Percentiles rank a stretch among this genome's conserved stretches.
Conservation (phyloP, 2,888 invertebrate genomes). For the Ischnura elegans region DNA sequence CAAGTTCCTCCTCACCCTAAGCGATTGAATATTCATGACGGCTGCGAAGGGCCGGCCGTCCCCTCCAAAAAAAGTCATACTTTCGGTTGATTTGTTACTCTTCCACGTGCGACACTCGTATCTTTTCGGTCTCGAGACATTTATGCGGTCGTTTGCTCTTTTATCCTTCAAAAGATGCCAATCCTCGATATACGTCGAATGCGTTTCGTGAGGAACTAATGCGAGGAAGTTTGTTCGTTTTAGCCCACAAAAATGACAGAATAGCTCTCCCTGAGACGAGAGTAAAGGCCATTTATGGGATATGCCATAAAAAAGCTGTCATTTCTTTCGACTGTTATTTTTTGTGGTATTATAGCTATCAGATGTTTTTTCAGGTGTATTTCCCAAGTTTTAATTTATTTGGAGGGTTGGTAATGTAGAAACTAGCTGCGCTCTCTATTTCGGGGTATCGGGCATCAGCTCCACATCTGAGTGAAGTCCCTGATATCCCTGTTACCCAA, state of each 20-base stretch:
- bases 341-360: background rate
- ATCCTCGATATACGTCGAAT: background rate
- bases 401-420: too few relatives aligned
- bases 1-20: background rate
- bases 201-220: background rate
- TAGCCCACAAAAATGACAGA: background rate
- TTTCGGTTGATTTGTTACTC: background rate
- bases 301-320: background rate
- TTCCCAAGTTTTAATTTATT: too few relatives aligned
- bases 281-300: background rate
- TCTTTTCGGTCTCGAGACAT: background rate
- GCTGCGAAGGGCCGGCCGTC: background rate
- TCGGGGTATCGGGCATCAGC: too few relatives aligned
- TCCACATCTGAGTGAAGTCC: too few relatives aligned
- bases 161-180: background rate
- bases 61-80: background rate
- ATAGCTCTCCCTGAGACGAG: background rate
- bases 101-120: background rate
- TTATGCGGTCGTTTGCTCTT: background rate
- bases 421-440: too few relatives aligned
- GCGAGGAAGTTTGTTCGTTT: background rate
- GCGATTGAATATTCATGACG: slow-evolving; percentile 8
- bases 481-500: too few relatives aligned
- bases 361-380: too few relatives aligned
- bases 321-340: background rate